Evolutionary conservation across 2,888 invertebrate species (phyloP).

Genomic region (Galeruca laticollis): DNA sequence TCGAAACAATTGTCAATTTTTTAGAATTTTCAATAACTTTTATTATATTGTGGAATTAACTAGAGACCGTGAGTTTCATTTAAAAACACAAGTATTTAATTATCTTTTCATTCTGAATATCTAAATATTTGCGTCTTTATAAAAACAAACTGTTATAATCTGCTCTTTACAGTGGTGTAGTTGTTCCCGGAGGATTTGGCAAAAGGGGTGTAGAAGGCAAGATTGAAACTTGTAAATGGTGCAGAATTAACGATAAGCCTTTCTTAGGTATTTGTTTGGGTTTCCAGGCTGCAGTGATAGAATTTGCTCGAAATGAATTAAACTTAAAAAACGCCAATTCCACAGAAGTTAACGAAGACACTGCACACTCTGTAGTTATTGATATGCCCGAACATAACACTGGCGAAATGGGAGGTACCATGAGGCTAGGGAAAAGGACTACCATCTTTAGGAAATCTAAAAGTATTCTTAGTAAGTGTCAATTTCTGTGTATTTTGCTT

Average conservation of each 20-base stretch:
- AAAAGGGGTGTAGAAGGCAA: constrained; percentile 96
- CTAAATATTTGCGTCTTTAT: too few relatives aligned
- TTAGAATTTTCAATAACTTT: too few relatives aligned
- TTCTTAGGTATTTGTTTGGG: constrained; percentile 98
- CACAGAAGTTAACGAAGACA: constrained; percentile 74
- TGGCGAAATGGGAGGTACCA: constrained; percentile 92
- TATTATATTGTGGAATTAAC: too few relatives aligned
- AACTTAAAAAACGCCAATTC: constrained; percentile 83
- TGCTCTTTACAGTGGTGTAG: constrained; percentile 81
- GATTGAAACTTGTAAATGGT: constrained; percentile 94
- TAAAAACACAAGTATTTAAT: too few relatives aligned
- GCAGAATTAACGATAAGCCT: constrained; percentile 89
- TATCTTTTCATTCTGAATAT: too few relatives aligned
- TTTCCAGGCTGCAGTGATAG: constrained; percentile 95
- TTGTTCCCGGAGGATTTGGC: constrained; percentile 99
- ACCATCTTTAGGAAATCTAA: constrained; percentile 79
- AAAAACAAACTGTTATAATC: too few relatives aligned
- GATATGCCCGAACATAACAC: constrained; percentile 99
- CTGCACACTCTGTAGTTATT: constrained; percentile 85
- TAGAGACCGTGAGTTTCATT: too few relatives aligned
- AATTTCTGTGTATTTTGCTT: not conserved
- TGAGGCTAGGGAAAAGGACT: constrained; percentile 94
- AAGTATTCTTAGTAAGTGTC: constrained; percentile 72
- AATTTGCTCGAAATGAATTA: constrained; percentile 90
- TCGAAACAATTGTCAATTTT: too few relatives aligned